phyloP scores from a whole-genome alignment of 2,888 invertebrate species.

The Caenorhabditis japonica region DNA sequence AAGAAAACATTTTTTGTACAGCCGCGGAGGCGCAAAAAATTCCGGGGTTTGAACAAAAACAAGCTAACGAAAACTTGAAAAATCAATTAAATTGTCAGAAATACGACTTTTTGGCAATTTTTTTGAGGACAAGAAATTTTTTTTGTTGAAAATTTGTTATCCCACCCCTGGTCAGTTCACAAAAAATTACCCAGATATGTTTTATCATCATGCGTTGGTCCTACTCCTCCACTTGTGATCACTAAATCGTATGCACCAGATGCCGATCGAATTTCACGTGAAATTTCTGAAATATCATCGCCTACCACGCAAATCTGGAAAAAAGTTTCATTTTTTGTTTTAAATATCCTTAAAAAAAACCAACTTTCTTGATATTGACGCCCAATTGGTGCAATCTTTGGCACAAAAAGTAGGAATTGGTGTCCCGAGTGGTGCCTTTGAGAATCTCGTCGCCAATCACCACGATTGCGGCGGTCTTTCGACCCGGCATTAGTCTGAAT shows the following conservation, averaged over 20 bases:
- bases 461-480: constrained; percentile 55
- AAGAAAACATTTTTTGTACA: no score
- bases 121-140: neutral
- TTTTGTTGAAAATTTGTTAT: neutral
- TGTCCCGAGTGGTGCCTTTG: constrained; percentile 84
- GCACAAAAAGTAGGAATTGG: constrained; percentile 83
- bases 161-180: neutral
- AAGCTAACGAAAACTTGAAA: no score
- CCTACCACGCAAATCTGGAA: constrained; percentile 83
- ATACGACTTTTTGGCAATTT: neutral
- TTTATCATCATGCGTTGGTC: constrained; percentile 86
- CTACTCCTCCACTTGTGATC: constrained; percentile 85
- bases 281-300: constrained; percentile 83
- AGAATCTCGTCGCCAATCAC: constrained; percentile 87
- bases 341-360: neutral
- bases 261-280: constrained; percentile 81
- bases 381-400: constrained; percentile 82
- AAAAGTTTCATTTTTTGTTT: constrained; percentile 5
- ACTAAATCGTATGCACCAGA: constrained; percentile 79
- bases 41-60: no score
- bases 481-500: constrained; percentile 32
- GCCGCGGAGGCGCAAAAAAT: no score
- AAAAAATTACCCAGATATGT: constrained; percentile 82
- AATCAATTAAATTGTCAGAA: neutral
- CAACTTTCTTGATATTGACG: constrained; percentile 81